Conservation (phyloP, 2,888 invertebrate genomes). For the Vandiemenella viatica region DNA sequence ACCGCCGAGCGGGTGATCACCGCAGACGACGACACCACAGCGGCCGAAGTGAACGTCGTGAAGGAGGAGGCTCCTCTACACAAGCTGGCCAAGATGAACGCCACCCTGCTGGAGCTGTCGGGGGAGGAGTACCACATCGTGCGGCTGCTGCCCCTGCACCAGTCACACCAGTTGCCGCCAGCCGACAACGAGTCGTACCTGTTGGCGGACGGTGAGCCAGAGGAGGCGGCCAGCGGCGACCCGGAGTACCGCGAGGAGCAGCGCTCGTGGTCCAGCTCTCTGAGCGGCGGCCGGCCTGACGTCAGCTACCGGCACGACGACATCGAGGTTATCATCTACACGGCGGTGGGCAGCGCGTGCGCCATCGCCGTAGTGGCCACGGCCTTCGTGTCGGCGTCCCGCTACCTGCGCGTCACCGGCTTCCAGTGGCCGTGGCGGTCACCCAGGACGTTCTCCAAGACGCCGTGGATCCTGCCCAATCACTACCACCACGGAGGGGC, state of each 20-base stretch:
- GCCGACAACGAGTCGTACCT: too few species aligned
- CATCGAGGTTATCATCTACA: neutral
- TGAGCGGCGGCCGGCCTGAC: slow-evolving; percentile 1
- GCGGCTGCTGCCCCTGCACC: slow-evolving; percentile 13
- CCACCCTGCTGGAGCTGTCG: slow-evolving; percentile 24
- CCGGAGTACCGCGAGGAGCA: slow-evolving; percentile 2
- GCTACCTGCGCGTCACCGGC: neutral
- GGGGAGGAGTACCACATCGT: slow-evolving; percentile 25
- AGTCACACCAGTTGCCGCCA: too few species aligned
- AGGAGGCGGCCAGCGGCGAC: slow-evolving; percentile 17
- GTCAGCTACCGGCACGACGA: too few species aligned
- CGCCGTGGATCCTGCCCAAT: neutral
- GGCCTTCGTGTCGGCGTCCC: neutral
- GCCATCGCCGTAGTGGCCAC: neutral
- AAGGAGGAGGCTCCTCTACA: slow-evolving; percentile 22
- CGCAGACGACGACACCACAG: neutral
- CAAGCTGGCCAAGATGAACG: slow-evolving; percentile 23
- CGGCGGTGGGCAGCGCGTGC: neutral
- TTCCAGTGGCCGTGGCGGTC: neutral
- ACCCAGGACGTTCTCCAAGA: neutral
- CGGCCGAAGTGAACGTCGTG: slow-evolving; percentile 16
- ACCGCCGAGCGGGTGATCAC: too few species aligned
- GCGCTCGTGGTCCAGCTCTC: neutral
- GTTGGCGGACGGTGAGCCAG: slow-evolving; percentile 16
- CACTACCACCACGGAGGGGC: neutral